A percentile compares a stretch with the other conserved stretches of the same genome.
These are phyloP conservation scores for Forbesichthys agassizii DNA, from an alignment of 2,113 vertebrate species.

Conservation along the genomic window DNA sequence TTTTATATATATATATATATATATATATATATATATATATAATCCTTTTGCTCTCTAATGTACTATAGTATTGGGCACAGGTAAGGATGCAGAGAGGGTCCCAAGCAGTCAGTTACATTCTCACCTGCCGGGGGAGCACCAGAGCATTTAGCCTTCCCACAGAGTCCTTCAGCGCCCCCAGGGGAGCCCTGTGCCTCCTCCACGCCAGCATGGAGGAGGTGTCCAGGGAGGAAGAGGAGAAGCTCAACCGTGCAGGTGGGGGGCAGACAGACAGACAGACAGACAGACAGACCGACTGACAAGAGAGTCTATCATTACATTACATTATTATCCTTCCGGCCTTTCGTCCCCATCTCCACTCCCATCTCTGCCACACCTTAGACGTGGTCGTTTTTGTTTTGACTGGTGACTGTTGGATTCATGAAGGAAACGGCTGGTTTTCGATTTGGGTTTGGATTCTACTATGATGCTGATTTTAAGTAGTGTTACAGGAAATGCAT, in stretches of 20 bases:
- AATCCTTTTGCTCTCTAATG: no score
- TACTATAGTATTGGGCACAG: neutral
- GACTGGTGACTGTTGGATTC: conserved; percentile 11
- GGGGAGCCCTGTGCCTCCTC: conserved; percentile 54
- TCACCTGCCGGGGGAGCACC: conserved; percentile 31
- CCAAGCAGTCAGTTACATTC: neutral
- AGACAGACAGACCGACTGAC: neutral
- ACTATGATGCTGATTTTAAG: conserved; percentile 35
- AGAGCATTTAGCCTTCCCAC: conserved; percentile 31
- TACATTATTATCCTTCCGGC: neutral
- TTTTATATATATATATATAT: no score
- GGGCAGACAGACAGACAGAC: neutral
- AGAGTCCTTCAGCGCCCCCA: conserved; percentile 54
- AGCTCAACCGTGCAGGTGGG: conserved; percentile 52
- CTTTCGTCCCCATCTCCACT: no score
- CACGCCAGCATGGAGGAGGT: conserved; percentile 66
- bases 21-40: no score
- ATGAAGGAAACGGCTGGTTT: conserved; percentile 13
- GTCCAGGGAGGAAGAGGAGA: conserved; percentile 68
- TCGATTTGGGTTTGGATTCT: conserved; percentile 16
- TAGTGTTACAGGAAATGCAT: conserved; percentile 21
- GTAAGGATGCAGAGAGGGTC: neutral
- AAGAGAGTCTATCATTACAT: neutral
- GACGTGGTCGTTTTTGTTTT: neutral
- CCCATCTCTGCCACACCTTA: neutral